These are phyloP conservation scores for Heterotilapia buettikoferi DNA, from an alignment of 2,113 vertebrate genomes.

Conservation along the genomic window DNA sequence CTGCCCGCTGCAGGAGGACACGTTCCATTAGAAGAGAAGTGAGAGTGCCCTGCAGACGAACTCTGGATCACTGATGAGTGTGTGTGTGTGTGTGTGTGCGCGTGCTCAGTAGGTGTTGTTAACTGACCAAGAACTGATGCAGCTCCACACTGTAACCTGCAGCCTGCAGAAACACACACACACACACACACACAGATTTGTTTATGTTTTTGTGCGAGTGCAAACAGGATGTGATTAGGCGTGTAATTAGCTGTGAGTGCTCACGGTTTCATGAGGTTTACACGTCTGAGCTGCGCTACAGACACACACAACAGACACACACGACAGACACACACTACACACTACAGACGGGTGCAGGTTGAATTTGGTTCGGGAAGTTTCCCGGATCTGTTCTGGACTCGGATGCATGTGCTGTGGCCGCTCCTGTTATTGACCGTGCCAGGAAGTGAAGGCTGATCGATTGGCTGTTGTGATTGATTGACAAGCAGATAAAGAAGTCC, in stretches of 20 bases:
- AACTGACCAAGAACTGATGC: background rate
- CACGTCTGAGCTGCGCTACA: background rate
- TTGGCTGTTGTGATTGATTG: background rate
- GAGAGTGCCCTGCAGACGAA: background rate
- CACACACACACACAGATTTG: conserved; percentile 4
- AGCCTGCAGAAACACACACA: background rate
- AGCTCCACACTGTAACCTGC: background rate
- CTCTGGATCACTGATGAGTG: background rate
- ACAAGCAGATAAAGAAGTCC: background rate
- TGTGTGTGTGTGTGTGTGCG: background rate
- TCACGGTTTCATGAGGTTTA: conserved; percentile 6
- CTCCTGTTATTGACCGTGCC: background rate
- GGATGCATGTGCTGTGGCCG: background rate
- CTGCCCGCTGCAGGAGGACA: background rate
- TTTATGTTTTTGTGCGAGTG: conserved; percentile 18
- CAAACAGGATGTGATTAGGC: conserved; percentile 48
- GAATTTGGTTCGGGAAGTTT: background rate
- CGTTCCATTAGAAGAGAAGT: background rate
- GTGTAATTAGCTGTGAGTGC: conserved; percentile 36
- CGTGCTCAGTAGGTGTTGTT: background rate
- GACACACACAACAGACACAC: background rate
- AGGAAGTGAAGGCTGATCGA: background rate
- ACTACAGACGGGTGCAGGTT: background rate
- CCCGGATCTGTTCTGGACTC: background rate
- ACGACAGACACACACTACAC: background rate